These are phyloP conservation scores for Drosophila subquinaria DNA, from an alignment of 2,888 invertebrate genomes.

Conservation along the genomic window DNA sequence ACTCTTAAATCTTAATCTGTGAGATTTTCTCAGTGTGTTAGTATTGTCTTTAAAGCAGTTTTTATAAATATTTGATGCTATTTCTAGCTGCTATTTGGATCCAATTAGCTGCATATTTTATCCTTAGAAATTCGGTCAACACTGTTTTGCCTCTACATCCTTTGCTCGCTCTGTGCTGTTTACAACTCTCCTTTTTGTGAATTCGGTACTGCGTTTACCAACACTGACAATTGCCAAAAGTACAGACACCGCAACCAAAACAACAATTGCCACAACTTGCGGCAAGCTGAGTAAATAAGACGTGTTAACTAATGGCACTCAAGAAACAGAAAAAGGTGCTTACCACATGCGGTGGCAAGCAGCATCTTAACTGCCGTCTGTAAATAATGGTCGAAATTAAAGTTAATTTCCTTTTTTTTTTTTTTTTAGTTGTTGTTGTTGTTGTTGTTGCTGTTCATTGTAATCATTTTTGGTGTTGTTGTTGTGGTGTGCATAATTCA, in stretches of 20 bases:
- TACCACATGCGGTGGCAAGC: neutral
- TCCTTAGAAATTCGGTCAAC: no score
- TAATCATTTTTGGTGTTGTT: conserved; percentile 14
- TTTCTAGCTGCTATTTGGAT: no score
- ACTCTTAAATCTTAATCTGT: no score
- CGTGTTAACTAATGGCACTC: conserved; percentile 9
- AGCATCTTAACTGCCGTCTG: conserved; percentile 10
- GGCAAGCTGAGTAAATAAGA: neutral
- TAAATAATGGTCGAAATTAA: conserved; percentile 37
- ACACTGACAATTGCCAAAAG: conserved; percentile 11
- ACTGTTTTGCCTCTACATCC: neutral
- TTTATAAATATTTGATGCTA: no score
- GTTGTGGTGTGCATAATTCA: conserved; percentile 62
- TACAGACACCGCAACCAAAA: neutral
- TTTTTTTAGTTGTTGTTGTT: conserved; percentile 13
- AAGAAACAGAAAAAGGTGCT: neutral
- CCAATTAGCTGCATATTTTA: no score
- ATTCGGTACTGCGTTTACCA: neutral
- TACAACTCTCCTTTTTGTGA: neutral
- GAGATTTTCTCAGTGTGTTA: no score
- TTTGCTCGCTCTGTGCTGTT: neutral
- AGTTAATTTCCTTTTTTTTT: conserved; percentile 13
- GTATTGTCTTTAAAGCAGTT: no score
- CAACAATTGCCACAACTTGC: conserved; percentile 5
- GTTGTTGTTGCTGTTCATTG: conserved; percentile 8